Evolutionary conservation across 2,797 vertebrate genomes (phyloP), one percentile per base, ranked within the genome.

Genomic region (Oreortyx pictus): DNA sequence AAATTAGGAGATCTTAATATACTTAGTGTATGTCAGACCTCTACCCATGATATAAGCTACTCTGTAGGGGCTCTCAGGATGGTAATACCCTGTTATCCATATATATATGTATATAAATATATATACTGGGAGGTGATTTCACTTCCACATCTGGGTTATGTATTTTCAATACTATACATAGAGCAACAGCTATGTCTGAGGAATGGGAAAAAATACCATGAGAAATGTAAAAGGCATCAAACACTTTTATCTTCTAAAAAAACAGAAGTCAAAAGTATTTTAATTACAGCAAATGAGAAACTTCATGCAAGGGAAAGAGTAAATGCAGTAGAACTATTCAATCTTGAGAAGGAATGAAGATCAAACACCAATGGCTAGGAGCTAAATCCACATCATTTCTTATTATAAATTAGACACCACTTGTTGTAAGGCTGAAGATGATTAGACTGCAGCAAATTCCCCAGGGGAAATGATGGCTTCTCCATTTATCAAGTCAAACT

Each of bases 401-500:
- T 71, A 2, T 25, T 80, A 78, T 15, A 71, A 92, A 47, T 68
- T 18, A 79, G 24, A 79, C 44, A 67, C 56, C 23, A 35, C 16
- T 54, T 93, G 86, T 54, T 61, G 4, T 39, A 59, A 75, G 50
- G 35, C 11, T 74, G 52, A 80, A 92, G 65, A 65, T 80, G 2
- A 90, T 89, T 59, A 78, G 20, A 37, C 35, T 83, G 20, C 14
- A 75, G 20, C 5, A 81, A 93, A 89, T 83, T 88, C 39, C 66
- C 39, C 0, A 0, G 16, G 56, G 76, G 59, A 91, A 91, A 43
- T 70, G 29, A 68, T 52, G 35, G 54, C 62, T 81, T 83, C 59
- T 80, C 60, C 27, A 29, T 81, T 88, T 75, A 35, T 88, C 85
- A 66, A 62, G 70, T 89, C 62, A 75, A 88, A 75, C 2, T 89